These are phyloP conservation scores for Ochropleura plecta DNA, from an alignment of 2,888 invertebrate species.

Conservation along the genomic window DNA sequence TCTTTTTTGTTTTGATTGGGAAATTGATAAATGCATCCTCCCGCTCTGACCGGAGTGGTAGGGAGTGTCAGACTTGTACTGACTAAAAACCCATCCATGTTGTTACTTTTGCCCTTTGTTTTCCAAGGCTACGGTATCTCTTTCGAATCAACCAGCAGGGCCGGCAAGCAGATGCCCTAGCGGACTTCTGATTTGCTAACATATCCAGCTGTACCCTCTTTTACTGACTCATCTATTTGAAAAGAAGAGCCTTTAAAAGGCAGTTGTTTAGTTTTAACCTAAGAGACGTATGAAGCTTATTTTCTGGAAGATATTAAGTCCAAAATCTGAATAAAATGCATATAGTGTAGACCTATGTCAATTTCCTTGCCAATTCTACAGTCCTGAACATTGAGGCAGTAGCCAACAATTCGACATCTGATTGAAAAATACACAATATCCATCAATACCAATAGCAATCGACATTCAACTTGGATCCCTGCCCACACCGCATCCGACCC, in stretches of 20 bases:
- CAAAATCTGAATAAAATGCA: neutral
- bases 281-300: neutral
- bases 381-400: neutral
- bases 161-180: no score
- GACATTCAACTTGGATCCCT: constrained; percentile 27
- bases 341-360: neutral
- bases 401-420: constrained; percentile 20
- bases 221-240: no score
- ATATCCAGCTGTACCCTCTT: no score
- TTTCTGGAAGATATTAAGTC: neutral
- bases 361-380: neutral
- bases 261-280: neutral
- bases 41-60: no score
- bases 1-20: no score
- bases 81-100: no score
- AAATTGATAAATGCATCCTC: no score
- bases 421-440: constrained; percentile 34
- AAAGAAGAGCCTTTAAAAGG: neutral
- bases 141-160: no score
- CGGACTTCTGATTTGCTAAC: no score
- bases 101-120: no score
- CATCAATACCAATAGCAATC: neutral
- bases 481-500: constrained; percentile 25
- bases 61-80: no score
- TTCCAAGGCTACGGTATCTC: no score